Base-by-base conservation (phyloP, 53 echinoderm and acorn worm genomes). In the Stichopus horrens region DNA sequence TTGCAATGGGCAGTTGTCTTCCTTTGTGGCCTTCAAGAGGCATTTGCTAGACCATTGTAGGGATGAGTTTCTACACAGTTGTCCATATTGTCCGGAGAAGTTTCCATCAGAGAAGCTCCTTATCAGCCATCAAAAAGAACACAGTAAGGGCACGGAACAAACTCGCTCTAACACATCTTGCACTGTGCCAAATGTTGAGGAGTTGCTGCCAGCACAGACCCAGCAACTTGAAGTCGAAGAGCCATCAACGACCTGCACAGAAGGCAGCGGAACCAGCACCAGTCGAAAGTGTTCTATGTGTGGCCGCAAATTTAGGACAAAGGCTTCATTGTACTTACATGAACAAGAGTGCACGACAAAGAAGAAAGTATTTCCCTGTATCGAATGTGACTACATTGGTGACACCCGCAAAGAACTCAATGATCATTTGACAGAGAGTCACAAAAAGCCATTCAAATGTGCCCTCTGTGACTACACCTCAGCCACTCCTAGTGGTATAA, bases 401-500 rank as follows among this genome's bases (percentile, higher is more conserved):
- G 80, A 73, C 53, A 83, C 94, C 18, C 9, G 77, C 14, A 92
- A 83, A n/a, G 92, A 93, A 13, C 86, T 96, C 8, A 75, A 90
- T 58, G 59, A 88, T 10, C 96, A 96, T 55, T 77, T 88, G 5
- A 63, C 21, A 21, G 89, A 75, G 13, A 87, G 84, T 53, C 94
- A 93, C 86, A 77, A 83, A 21, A 94, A 93, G 79, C 88, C 93
- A 9, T 95, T 92, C 90, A 95, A 93, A 74, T 97, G 98, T 79
- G 79, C 86, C 54, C 86, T 94, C 58, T 97, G 95, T 56, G 83
- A 93, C 76, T 95, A 97, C 80, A 91, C 90, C 21, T 93, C 95
- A 56, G 94, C 94, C 7, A 93, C 95, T n/a, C 90, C 91, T 16
- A 97, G 91, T 85, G 98, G 98, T 14, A 92, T 97, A 74, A 95